These are phyloP conservation scores for Drosophila putrida DNA, from an alignment of 2,888 invertebrate species.

Conservation along the genomic window DNA sequence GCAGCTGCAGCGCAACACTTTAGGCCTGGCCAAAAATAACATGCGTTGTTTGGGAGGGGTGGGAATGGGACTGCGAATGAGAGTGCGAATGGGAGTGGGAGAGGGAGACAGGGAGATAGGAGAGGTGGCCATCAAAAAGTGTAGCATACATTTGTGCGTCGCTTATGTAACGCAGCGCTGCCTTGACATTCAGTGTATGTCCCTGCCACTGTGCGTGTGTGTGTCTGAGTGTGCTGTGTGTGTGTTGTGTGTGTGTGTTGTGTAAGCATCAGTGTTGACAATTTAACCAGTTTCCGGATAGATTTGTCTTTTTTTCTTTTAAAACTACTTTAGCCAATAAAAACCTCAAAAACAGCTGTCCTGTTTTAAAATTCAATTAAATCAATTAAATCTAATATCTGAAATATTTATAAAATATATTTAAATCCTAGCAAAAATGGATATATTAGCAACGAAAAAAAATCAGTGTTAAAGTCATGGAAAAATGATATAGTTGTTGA, in stretches of 20 bases:
- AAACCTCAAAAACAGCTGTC: too few relatives aligned
- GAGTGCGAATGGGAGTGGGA: background rate
- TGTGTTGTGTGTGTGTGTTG: constrained; percentile 46
- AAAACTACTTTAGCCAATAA: too few relatives aligned
- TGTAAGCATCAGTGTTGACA: constrained; percentile 46
- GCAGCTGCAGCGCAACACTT: constrained; percentile 42
- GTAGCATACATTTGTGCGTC: constrained; percentile 78
- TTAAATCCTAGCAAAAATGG: too few relatives aligned
- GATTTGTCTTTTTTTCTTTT: too few relatives aligned
- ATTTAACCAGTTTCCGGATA: too few relatives aligned
- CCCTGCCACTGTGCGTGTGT: constrained; percentile 6
- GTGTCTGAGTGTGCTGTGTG: constrained; percentile 20
- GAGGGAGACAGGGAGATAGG: background rate
- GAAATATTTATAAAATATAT: too few relatives aligned
- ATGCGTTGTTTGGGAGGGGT: background rate
- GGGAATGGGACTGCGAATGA: background rate
- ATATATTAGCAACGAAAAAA: too few relatives aligned
- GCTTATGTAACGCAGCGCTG: constrained; percentile 66
- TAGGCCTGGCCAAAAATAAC: constrained; percentile 46
- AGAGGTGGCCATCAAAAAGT: constrained; percentile 70
- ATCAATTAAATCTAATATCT: too few relatives aligned
- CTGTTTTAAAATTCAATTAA: too few relatives aligned
- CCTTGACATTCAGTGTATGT: constrained; percentile 68
- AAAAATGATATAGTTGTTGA: too few relatives aligned
- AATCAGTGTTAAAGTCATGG: too few relatives aligned